These are phyloP conservation scores for Potamarius usumacintae DNA, from an alignment of 2,113 vertebrate genomes.

Conservation along the genomic window DNA sequence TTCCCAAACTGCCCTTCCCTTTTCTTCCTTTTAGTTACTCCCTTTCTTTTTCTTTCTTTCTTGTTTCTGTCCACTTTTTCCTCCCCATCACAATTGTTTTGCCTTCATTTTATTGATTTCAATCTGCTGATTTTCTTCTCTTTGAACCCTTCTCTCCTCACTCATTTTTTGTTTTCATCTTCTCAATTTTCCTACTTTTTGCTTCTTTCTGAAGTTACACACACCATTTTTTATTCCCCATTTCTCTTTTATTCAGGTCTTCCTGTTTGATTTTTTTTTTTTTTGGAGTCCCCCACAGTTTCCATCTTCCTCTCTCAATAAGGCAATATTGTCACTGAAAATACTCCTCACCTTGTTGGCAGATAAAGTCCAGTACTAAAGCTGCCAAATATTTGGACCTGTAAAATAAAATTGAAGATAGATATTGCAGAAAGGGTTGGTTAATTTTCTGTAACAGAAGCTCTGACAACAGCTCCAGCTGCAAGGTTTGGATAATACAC, in stretches of 20 bases:
- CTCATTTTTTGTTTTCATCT: neutral
- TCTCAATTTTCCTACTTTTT: neutral
- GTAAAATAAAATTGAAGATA: slow-evolving; percentile 30
- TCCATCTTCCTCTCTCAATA: neutral
- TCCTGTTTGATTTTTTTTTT: no score
- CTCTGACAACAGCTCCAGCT: neutral
- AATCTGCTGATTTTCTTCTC: no score
- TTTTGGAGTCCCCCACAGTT: neutral
- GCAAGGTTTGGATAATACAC: no score
- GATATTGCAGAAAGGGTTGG: neutral
- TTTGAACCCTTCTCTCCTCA: no score
- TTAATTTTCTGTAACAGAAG: neutral
- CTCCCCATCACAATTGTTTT: no score
- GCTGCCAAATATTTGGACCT: slow-evolving; percentile 98
- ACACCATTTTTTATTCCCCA: neutral
- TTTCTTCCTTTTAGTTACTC: neutral
- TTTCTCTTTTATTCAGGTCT: no score
- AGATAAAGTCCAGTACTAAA: slow-evolving; percentile 97
- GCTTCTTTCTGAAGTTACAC: no score
- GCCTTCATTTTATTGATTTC: no score
- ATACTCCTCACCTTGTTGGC: slow-evolving; percentile 86
- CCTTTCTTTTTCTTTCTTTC: neutral
- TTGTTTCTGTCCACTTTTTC: neutral
- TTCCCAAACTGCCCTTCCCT: neutral
- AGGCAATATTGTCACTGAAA: neutral